Base-by-base conservation (phyloP, 2,888 invertebrate genomes). In the Cyclophora albipunctata region DNA sequence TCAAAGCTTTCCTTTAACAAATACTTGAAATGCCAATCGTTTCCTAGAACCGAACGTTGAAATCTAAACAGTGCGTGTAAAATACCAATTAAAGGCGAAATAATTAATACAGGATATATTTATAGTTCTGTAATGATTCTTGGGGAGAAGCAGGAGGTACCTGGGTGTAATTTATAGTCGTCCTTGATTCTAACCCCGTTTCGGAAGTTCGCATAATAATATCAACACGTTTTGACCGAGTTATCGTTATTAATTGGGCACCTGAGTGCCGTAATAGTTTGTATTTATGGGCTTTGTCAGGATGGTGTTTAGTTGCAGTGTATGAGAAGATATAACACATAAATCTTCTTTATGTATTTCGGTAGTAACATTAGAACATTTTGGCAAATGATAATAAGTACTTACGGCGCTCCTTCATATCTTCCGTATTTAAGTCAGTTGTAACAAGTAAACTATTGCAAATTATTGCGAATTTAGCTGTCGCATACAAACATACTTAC, bases 81-180 rank as follows among this genome's bases (percentile, higher is more conserved):
- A 66, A 64, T 58, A 59, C 73, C 78, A 81, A 83, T 86, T 84
- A 84, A 75, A 81, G 72, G 72, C 69, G 63, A 65, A 70, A 71
- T 81, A 86, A 87, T 87, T 84, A 86, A 81, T 81, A 82, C 75
- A 69, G 76, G 75, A 83, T 84, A 83, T 80, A 84, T 86, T 80
- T 81, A 82, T 76, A 72, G 76, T 75, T 75, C 67, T 83, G 84
- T 84, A 74, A 73, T 74, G 79, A 78, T 78, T 78, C 78, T 71
- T 59, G 66, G 75, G 75, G 77, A 73, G 69, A 67, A 64, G 63
- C 20, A 20, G 20, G 20, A 20, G 20, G 20, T 20, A 20, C 20
- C 20, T 74, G 73, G 68, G 63, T 62, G 70, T 79, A 71, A 82
- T 83, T 80, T 82, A 86, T 66, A 60, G 60, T 56, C 78, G 83